Evolutionary conservation across 2,888 invertebrate genomes (phyloP), one percentile per base, ranked within the genome.

Genomic region (Epistrophe grossulariae): DNA sequence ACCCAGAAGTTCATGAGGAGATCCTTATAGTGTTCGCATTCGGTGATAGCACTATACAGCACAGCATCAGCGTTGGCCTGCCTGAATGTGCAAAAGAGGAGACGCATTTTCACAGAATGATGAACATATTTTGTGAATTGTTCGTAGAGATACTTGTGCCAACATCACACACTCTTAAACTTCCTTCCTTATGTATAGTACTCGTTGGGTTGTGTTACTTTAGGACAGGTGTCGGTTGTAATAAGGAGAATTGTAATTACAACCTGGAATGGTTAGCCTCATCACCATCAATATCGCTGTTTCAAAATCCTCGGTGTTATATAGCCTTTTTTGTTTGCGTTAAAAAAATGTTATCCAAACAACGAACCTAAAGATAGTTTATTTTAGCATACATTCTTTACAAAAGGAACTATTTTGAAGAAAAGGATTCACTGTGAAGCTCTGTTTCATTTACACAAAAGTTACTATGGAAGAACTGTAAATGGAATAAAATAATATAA

Each of bases 1-100:
- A 84, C 84, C 84, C 74, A 80, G 70, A 84, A 84, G 79, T 84
- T 80, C 76, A 84, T 80, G 83, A 64, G 62, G 70, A 62, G 79
- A 66, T 83, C 74, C 73, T 83, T 70, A 40, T 24, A 43, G 24
- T 62, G 24, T 43, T 62, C 48, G 35, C 57, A 71, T 19, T 45
- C n/a, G 17, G 70, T 57, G 17, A 38, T 43, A 24, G 35, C 15
- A 40, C 31, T 24, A 24, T 19, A 38, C 17, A 38, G 45, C 9
- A 52, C 24, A 45, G n/a, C 0, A 17, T 2, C 13, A 31, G 57
- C 43, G 3, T 11, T 45, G 28, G 31, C 24, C 31, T 24, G 40
- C 24, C 38, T 17, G 35, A 59, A 17, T 19, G 19, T 60, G 60
- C 4, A 40, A 40, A 35, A 7, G 13, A 48, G 35, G 6, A 19